These are phyloP conservation scores for Myopa testacea DNA, from an alignment of 2,888 invertebrate genomes.

Conservation along the genomic window DNA sequence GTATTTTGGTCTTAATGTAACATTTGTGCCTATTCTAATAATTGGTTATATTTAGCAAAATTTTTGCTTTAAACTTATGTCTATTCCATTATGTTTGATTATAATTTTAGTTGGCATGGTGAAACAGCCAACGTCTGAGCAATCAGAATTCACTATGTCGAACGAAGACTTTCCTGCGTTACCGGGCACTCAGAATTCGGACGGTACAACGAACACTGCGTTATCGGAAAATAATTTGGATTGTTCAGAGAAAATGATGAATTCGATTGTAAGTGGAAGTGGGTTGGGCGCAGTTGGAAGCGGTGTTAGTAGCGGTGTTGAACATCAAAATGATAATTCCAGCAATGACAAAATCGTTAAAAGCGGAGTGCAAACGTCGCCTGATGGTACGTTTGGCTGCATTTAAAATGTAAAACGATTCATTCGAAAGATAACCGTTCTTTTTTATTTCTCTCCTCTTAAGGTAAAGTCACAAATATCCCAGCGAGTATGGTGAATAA, in stretches of 20 bases:
- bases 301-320: slow-evolving; percentile 60
- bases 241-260: slow-evolving; percentile 67
- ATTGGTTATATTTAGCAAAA: background rate
- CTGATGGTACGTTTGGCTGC: slow-evolving; percentile 79
- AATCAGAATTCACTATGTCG: slow-evolving; percentile 96
- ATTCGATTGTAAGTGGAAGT: slow-evolving; percentile 65
- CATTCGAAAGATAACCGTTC: background rate
- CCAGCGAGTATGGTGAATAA: slow-evolving; percentile 99
- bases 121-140: slow-evolving; percentile 91
- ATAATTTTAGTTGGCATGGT: slow-evolving; percentile 85
- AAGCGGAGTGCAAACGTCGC: slow-evolving; percentile 93
- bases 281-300: slow-evolving; percentile 55
- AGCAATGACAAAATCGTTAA: slow-evolving; percentile 72
- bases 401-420: background rate
- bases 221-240: slow-evolving; percentile 65
- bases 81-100: slow-evolving; percentile 22
- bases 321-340: slow-evolving; percentile 67
- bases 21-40: background rate
- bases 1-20: background rate
- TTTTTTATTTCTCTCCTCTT: slow-evolving; percentile 49
- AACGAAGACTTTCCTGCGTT: slow-evolving; percentile 99
- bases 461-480: slow-evolving; percentile 97
- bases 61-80: background rate
- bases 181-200: slow-evolving; percentile 88
- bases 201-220: slow-evolving; percentile 70